A percentile compares a stretch with the other conserved stretches of the same genome.
Conservation (phyloP, 2,888 invertebrate species). For the Andricus curvator region DNA sequence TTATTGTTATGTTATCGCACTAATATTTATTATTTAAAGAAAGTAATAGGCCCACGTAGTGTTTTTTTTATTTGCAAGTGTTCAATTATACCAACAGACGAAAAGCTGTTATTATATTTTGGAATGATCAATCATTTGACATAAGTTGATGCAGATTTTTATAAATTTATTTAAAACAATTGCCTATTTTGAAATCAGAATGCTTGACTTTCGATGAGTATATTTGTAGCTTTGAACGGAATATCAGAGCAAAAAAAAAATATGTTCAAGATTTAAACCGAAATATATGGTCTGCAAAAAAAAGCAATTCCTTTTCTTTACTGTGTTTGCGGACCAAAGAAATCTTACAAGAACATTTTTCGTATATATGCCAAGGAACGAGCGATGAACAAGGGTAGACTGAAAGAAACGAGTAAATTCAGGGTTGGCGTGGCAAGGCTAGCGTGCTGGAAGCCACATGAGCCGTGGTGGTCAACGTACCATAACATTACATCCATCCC, state of each 20-base stretch:
- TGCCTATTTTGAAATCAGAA: no score
- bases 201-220: no score
- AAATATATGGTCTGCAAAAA: not conserved
- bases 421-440: conserved; percentile 64
- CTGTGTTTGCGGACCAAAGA: not conserved
- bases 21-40: no score
- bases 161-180: no score
- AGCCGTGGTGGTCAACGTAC: conserved; percentile 74
- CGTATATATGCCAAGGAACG: conserved; percentile 46
- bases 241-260: no score
- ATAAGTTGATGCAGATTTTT: no score
- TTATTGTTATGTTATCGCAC: no score
- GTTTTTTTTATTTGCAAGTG: no score
- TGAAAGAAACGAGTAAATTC: conserved; percentile 65
- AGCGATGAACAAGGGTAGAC: conserved; percentile 55
- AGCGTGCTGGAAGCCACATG: conserved; percentile 61
- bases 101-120: not conserved
- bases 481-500: conserved; percentile 75
- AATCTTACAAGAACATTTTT: conserved; percentile 30
- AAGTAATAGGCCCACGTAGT: no score
- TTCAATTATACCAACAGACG: no score
- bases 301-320: conserved; percentile 8
- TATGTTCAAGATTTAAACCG: no score
- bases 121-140: not conserved
- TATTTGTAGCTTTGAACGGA: no score